Evolutionary conservation across 2,113 vertebrate genomes (phyloP).

Genomic region (Sakesphorus luctuosus): DNA sequence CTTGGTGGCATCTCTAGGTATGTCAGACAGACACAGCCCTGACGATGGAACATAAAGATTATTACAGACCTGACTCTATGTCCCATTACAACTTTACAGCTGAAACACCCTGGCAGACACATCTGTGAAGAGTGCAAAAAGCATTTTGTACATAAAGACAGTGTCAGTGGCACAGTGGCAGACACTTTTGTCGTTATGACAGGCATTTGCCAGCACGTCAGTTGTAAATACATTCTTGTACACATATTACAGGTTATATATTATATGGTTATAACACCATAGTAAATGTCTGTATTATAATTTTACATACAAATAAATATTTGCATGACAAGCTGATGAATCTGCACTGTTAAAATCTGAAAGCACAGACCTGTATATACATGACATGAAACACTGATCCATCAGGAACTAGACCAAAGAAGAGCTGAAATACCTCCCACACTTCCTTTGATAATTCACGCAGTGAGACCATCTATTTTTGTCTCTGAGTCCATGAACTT

Average conservation of each 20-base stretch:
- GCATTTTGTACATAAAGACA: not conserved
- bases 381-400: not conserved
- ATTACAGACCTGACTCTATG: not conserved
- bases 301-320: not conserved
- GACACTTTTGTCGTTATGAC: not conserved
- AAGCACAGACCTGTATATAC: not conserved
- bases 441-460: not conserved
- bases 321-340: not conserved
- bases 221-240: not conserved
- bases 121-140: not conserved
- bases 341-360: not conserved
- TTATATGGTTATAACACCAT: not conserved
- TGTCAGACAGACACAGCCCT: not conserved
- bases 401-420: not conserved
- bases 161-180: not conserved
- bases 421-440: not conserved
- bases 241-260: not conserved
- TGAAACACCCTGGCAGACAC: not conserved
- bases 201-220: not conserved
- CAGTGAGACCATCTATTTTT: not conserved
- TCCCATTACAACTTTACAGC: not conserved
- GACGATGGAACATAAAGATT: not conserved
- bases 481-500: not conserved
- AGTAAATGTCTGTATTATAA: not conserved
- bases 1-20: not conserved